Conservation (phyloP, 2,888 invertebrate species). For the Scaptomyza polygonia region DNA sequence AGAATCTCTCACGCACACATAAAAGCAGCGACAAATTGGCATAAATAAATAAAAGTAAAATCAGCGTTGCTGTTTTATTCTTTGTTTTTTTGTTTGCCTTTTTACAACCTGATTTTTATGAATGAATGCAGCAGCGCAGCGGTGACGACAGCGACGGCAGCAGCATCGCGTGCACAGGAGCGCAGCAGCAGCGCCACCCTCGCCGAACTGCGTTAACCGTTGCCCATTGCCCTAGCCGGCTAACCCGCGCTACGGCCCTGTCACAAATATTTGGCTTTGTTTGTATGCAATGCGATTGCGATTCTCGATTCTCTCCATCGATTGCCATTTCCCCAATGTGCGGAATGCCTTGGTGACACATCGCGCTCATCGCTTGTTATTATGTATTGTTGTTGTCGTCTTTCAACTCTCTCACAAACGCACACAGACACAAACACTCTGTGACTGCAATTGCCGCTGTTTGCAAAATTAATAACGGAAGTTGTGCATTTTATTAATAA, state of each 20-base stretch:
- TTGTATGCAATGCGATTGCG: constrained; percentile 47
- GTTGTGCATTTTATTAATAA: constrained; percentile 84
- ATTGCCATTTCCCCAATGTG: constrained; percentile 28
- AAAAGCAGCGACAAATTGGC: constrained; percentile 71
- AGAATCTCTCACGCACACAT: constrained; percentile 19
- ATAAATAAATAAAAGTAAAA: constrained; percentile 71
- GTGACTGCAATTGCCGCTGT: constrained; percentile 66
- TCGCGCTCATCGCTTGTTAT: constrained; percentile 57
- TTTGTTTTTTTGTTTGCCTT: constrained; percentile 42
- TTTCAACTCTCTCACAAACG: constrained; percentile 19
- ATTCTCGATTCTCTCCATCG: constrained; percentile 35
- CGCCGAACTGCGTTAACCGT: constrained; percentile 16
- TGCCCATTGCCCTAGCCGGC: constrained; percentile 15
- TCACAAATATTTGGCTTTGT: constrained; percentile 13
- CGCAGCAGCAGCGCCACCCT: constrained; percentile 44
- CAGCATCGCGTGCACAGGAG: constrained; percentile 71
- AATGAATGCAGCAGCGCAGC: constrained; percentile 68
- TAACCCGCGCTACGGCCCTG: constrained; percentile 35
- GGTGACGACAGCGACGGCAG: constrained; percentile 24
- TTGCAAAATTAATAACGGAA: constrained; percentile 83
- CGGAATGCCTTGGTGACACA: constrained; percentile 56
- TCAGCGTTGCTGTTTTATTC: constrained; percentile 25
- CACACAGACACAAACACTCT: constrained; percentile 7
- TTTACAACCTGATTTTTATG: constrained; percentile 80
- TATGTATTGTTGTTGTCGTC: constrained; percentile 48